Base-by-base conservation (phyloP, 2,797 vertebrate species). In the Chelmon rostratus region DNA sequence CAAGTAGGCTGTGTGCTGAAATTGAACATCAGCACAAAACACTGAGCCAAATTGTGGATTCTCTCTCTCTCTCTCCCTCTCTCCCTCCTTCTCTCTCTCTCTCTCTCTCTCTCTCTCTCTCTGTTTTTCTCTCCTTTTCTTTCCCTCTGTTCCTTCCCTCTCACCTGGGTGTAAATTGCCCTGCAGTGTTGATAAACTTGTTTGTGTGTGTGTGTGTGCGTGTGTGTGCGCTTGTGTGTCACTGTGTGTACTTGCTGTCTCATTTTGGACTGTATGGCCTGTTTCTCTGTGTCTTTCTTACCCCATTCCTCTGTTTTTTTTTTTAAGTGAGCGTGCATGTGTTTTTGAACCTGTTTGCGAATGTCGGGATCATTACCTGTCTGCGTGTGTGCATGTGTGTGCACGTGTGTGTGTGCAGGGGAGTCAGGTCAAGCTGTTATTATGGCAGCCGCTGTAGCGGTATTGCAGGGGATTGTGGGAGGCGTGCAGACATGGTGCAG, bases 341-440 rank as follows among this genome's bases (percentile, higher is more conserved):
- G 57, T 57, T 69, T 66, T 19, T 54, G 68, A 25, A 5, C 33
- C 6, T 37, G 49, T 75, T 71, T 82, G 72, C 81, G 84, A 76
- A 70, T 73, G 71, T 70, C 18, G 15, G 73, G 79, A 83, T 89
- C 83, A 85, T 86, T 90, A 88, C 81, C 54, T 79, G 8, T 42
- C 47, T 56, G 37, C 49, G 25, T 11, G 6, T n/a, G 64, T 63
- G 54, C 25, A 33, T 57, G 19, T 56, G 33, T 12, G 8, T 68
- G 65, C 25, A 61, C 56, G 68, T 77, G 65, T 76, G 67, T 38
- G 54, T 73, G 68, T 47, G 59, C 35, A 52, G 54, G 25, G 35
- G 64, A 80, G 87, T 89, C 89, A 84, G 90, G 89, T 92, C 90
- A 91, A 86, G 81, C 89, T 89, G 90, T 93, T 92, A 90, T 89